Evolutionary conservation across 2,113 vertebrate genomes (phyloP).

Genomic region (Jacana jacana): DNA sequence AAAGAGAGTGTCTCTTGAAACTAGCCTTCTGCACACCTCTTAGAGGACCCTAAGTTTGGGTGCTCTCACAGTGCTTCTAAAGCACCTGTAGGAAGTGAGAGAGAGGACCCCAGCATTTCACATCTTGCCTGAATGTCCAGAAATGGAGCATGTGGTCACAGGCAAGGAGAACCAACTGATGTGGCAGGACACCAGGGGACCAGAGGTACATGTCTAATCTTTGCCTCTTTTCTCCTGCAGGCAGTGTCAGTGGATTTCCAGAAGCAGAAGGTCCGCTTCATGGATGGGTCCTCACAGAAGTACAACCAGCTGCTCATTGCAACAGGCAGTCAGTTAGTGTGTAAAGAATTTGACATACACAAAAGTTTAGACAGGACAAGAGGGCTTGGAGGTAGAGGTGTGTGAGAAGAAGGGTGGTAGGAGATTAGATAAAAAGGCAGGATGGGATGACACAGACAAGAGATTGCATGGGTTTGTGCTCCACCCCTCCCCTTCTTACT

Average conservation of each 20-base stretch:
- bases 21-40: background rate
- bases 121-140: background rate
- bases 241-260: slow-evolving; percentile 73
- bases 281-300: slow-evolving; percentile 71
- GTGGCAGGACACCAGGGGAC: background rate
- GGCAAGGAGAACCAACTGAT: background rate
- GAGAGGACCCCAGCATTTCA: background rate
- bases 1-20: background rate
- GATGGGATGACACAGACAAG: background rate
- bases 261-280: slow-evolving; percentile 71
- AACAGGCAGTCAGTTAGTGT: slow-evolving; percentile 82
- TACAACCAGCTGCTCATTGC: slow-evolving; percentile 85
- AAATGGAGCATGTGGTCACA: background rate
- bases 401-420: background rate
- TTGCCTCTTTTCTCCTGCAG: slow-evolving; percentile 52
- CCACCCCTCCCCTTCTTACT: background rate
- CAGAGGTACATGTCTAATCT: background rate
- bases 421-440: background rate
- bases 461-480: background rate
- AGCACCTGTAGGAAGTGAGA: background rate
- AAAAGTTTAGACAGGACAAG: background rate
- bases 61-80: background rate
- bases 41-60: background rate
- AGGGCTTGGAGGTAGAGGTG: background rate
- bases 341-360: background rate